These are phyloP conservation scores for Heliconius erato DNA, from an alignment of 2,888 invertebrate genomes.

Conservation along the genomic window DNA sequence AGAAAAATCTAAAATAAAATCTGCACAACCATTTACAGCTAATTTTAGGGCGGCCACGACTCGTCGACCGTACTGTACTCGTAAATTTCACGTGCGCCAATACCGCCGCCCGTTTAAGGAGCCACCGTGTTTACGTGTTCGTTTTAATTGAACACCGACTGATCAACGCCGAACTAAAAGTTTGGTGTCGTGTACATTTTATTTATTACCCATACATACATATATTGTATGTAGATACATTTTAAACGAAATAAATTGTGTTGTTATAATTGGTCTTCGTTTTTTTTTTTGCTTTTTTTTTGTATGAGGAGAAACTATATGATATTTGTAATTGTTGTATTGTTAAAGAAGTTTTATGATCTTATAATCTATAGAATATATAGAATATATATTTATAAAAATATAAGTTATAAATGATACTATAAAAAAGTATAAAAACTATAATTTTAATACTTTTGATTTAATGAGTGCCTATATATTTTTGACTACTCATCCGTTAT, in stretches of 20 bases:
- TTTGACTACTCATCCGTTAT: no score
- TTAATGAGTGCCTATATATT: no score
- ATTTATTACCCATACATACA: constrained; percentile 25
- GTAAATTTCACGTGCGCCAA: constrained; percentile 78
- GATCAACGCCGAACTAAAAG: constrained; percentile 52
- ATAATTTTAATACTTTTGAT: no score
- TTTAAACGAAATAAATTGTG: not conserved
- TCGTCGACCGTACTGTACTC: constrained; percentile 48
- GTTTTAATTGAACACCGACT: constrained; percentile 70
- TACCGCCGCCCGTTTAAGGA: constrained; percentile 65
- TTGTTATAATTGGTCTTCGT: constrained; percentile 3
- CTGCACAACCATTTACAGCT: no score
- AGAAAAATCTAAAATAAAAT: no score
- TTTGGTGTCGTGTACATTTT: constrained; percentile 38
- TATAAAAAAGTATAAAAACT: no score
- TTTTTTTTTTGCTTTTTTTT: not conserved
- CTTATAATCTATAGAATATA: no score
- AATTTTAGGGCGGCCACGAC: no score
- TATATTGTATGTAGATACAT: not conserved
- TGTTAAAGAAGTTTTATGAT: no score
- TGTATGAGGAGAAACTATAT: not conserved
- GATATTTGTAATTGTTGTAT: not conserved
- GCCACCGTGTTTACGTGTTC: constrained; percentile 56
- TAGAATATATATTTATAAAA: no score
- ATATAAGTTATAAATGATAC: no score